phyloP scores from a whole-genome alignment of 30 jellyfish, hydroid and myxozoan species.

The Aurelia sp. region DNA sequence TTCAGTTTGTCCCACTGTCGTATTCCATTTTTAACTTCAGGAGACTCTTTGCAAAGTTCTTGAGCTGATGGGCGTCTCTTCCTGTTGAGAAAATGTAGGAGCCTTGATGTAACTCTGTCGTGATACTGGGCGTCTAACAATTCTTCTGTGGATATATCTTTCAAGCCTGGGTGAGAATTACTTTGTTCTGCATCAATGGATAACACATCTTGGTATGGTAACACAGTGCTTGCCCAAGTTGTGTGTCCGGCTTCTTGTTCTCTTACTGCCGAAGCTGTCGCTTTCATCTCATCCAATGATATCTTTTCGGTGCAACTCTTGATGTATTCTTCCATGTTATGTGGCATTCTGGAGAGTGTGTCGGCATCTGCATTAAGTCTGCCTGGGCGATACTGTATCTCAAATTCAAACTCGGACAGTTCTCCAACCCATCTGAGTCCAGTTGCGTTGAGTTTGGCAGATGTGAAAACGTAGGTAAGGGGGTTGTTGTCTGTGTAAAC shows the following conservation, averaged over 20 bases:
- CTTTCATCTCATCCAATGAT: too few relatives aligned
- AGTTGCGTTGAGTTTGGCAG: too few relatives aligned
- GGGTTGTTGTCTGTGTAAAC: too few relatives aligned
- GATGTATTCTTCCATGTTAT: constrained; percentile 1
- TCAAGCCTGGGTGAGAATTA: background rate
- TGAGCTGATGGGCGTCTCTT: background rate
- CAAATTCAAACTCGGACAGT: too few relatives aligned
- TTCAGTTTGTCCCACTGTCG: constrained; percentile 12
- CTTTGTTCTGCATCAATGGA: background rate
- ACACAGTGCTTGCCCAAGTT: constrained; percentile 4
- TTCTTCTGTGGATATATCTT: background rate
- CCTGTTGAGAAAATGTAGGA: background rate
- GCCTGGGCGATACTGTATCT: too few relatives aligned
- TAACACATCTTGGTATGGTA: background rate
- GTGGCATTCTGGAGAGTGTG: constrained; percentile 36
- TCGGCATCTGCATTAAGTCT: too few relatives aligned
- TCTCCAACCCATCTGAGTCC: too few relatives aligned
- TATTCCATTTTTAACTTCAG: background rate
- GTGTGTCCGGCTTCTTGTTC: background rate
- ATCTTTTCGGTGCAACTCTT: too few relatives aligned
- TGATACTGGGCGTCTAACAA: constrained; percentile 15
- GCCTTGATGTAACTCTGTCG: background rate
- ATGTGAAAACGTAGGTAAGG: too few relatives aligned
- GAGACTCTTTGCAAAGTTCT: background rate
- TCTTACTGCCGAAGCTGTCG: background rate